These are phyloP conservation scores for Phoeniculus purpureus DNA, from an alignment of 2,797 vertebrate genomes.

Conservation along the genomic window DNA sequence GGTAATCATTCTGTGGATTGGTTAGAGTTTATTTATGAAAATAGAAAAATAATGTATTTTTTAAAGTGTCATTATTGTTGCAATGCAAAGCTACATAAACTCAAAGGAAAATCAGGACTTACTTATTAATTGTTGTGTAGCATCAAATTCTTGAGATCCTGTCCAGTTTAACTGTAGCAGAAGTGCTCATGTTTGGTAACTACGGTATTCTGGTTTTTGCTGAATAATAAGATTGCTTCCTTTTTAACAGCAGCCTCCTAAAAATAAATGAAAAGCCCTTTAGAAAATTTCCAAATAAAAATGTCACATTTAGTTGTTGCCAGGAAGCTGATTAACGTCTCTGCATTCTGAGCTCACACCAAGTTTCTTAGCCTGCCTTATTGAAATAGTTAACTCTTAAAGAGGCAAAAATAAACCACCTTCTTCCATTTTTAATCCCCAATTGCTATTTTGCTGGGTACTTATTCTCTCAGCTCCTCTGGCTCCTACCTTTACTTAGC, in stretches of 20 bases:
- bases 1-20: not conserved
- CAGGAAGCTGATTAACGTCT: not conserved
- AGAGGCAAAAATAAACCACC: not conserved
- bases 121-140: not conserved
- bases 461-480: not conserved
- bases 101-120: not conserved
- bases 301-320: not conserved
- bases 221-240: not conserved
- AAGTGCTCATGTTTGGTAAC: not conserved
- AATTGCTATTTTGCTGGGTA: not conserved
- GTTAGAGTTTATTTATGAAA: not conserved
- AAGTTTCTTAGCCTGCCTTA: not conserved
- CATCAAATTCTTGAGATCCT: not conserved
- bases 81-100: not conserved
- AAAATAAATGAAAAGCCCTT: not conserved
- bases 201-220: not conserved
- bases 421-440: not conserved
- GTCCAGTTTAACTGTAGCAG: not conserved
- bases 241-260: not conserved
- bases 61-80: not conserved
- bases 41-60: not conserved
- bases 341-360: not conserved
- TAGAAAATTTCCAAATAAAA: slow-evolving; percentile 23
- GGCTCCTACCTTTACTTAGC: not conserved
- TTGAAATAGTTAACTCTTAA: not conserved